phyloP scores from a whole-genome alignment of 1,140 invertebrate genomes.

The Eupristina koningsbergeri region DNA sequence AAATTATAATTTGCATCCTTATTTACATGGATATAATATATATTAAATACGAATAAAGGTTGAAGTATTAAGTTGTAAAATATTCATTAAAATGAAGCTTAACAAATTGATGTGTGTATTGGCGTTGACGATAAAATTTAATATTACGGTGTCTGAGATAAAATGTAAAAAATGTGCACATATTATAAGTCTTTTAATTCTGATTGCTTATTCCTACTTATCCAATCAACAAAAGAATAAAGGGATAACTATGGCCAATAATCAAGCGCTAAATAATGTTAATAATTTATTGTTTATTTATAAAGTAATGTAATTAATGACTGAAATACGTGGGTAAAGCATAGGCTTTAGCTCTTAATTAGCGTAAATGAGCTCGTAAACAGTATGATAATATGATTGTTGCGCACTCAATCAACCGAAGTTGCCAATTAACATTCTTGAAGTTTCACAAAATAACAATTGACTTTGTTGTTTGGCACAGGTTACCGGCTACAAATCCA shows the following conservation, averaged over 20 bases:
- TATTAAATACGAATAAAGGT: background rate
- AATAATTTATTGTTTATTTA: background rate
- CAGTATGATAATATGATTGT: background rate
- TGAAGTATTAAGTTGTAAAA: background rate
- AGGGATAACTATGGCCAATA: background rate
- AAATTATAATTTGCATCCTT: background rate
- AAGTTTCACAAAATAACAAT: background rate
- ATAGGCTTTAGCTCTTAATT: background rate
- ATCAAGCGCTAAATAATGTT: background rate
- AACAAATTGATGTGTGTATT: background rate
- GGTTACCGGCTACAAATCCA: conserved; percentile 68
- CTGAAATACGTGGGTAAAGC: background rate
- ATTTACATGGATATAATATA: background rate
- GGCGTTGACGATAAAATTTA: background rate
- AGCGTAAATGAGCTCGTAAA: background rate
- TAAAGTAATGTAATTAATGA: background rate
- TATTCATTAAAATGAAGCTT: background rate
- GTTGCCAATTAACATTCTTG: background rate
- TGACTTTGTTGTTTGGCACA: conserved; percentile 28
- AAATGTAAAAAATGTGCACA: background rate
- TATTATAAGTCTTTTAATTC: background rate
- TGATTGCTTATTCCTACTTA: background rate
- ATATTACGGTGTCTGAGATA: background rate
- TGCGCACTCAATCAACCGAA: background rate
- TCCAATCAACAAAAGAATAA: background rate